phyloP scores from a whole-genome alignment of 1,140 invertebrate genomes.

The Cotesia typhae region DNA sequence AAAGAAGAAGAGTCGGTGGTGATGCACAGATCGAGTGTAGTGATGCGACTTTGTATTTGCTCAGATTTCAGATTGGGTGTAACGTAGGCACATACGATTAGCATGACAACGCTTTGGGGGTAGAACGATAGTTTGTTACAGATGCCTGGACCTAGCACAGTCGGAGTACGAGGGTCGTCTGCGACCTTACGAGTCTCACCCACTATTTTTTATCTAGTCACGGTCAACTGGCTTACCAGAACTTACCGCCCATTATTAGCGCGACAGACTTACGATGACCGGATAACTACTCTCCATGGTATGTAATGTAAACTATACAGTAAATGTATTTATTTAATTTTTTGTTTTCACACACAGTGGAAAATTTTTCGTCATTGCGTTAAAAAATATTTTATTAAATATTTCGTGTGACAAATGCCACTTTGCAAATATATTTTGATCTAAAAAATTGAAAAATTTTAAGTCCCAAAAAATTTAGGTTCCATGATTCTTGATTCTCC shows the following conservation, averaged over 20 bases:
- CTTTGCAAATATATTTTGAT: no score
- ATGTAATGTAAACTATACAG: no score
- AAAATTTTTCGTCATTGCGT: no score
- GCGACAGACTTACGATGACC: slow-evolving; percentile 50
- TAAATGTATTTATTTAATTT: no score
- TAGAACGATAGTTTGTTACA: slow-evolving; percentile 50
- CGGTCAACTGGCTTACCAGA: slow-evolving; percentile 65
- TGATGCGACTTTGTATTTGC: not conserved
- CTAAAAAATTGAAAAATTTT: no score
- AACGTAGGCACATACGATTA: slow-evolving; percentile 48
- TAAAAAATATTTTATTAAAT: no score
- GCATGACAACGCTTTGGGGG: slow-evolving; percentile 52
- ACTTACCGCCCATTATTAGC: slow-evolving; percentile 66
- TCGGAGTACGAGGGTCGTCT: not conserved
- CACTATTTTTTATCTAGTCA: slow-evolving; percentile 69
- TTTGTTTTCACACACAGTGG: no score
- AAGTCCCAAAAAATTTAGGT: no score
- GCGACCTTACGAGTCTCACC: slow-evolving; percentile 44
- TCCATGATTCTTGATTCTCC: no score
- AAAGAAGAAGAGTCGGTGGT: not conserved
- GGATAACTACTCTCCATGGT: slow-evolving; percentile 3
- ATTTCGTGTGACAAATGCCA: no score
- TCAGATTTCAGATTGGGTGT: not conserved
- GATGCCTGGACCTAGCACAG: slow-evolving; percentile 6
- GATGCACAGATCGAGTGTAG: not conserved